A percentile compares a stretch with the other conserved stretches of the same genome.
phyloP scores from a whole-genome alignment of 2,113 vertebrate genomes.

The Rhinolophus ferrumequinum region DNA sequence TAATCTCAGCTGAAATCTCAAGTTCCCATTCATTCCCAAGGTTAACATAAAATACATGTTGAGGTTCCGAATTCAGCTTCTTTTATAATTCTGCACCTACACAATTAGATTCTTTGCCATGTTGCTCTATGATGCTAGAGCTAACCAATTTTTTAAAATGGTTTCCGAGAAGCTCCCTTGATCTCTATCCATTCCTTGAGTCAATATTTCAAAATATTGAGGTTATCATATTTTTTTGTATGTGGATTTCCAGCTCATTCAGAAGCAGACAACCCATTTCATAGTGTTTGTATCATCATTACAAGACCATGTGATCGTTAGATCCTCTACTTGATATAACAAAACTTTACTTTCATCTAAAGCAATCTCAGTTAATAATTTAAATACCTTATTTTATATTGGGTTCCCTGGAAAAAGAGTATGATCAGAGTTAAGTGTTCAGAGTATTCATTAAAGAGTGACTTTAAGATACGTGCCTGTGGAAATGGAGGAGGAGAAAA shows the following conservation, averaged over 20 bases:
- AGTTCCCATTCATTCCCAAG: background rate
- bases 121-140: background rate
- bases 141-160: background rate
- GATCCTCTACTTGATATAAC: background rate
- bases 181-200: background rate
- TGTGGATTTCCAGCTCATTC: background rate
- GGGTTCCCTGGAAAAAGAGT: background rate
- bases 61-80: background rate
- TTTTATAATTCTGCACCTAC: background rate
- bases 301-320: background rate
- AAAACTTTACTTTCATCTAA: background rate
- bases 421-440: background rate
- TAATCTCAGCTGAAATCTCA: background rate
- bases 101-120: background rate
- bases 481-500: background rate
- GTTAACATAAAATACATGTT: background rate
- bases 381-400: background rate
- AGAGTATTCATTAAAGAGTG: background rate
- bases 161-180: background rate
- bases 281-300: background rate
- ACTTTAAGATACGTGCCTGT: background rate
- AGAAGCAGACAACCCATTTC: background rate
- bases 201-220: background rate
- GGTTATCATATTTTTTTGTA: background rate
- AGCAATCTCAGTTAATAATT: background rate